Evolutionary conservation across 2,888 invertebrate genomes (phyloP).

Genomic region (Rhagonycha fulva): DNA sequence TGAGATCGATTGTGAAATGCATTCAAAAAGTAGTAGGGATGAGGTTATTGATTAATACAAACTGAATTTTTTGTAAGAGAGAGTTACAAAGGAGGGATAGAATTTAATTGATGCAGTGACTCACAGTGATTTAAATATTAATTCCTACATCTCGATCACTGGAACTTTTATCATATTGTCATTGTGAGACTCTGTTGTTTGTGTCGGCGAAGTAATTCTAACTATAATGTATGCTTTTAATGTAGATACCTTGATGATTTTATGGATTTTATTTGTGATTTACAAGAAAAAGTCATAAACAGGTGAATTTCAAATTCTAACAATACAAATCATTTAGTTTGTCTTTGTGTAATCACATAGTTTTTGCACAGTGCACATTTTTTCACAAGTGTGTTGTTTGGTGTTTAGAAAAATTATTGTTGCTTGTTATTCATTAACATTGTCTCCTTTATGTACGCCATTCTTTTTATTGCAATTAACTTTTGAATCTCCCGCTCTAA

Average conservation of each 20-base stretch:
- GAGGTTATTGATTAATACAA: not conserved
- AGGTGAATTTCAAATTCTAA: slow-evolving; percentile 30
- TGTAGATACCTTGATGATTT: slow-evolving; percentile 47
- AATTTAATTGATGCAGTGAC: not conserved
- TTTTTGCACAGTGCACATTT: not conserved
- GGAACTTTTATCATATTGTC: not conserved
- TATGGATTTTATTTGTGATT: slow-evolving; percentile 31
- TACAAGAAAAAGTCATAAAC: slow-evolving; percentile 32
- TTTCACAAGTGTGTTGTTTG: not conserved
- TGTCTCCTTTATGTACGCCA: not conserved
- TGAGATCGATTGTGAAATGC: not conserved
- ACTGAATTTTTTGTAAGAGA: not conserved
- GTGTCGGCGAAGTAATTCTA: not conserved
- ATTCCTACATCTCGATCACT: not conserved
- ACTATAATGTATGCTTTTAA: slow-evolving; percentile 23
- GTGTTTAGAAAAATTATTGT: not conserved
- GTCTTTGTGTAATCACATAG: slow-evolving; percentile 5
- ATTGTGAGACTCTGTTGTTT: not conserved
- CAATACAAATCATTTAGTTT: slow-evolving; percentile 9
- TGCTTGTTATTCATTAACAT: not conserved
- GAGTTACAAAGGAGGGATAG: not conserved
- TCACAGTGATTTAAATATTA: not conserved
- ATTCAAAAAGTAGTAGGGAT: not conserved
- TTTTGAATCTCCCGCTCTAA: no score
- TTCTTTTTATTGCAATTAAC: no score